phyloP scores from a whole-genome alignment of 2,113 vertebrate genomes.

The Bettongia penicillata region DNA sequence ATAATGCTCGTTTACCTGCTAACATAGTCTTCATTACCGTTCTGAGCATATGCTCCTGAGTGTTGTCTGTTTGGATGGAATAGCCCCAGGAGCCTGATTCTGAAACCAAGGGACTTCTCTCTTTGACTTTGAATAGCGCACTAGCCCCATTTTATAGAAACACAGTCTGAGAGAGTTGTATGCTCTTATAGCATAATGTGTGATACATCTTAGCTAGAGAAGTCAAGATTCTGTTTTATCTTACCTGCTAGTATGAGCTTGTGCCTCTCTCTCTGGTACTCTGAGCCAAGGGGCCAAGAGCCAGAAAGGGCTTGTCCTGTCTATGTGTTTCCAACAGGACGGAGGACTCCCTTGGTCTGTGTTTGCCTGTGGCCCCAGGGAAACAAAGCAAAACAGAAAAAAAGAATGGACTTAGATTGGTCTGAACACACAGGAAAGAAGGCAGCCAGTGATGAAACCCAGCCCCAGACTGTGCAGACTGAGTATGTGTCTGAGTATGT shows the following conservation, averaged over 20 bases:
- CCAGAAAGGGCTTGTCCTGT: background rate
- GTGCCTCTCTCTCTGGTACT: background rate
- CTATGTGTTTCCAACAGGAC: background rate
- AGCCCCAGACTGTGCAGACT: background rate
- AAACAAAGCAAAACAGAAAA: background rate
- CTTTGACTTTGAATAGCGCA: background rate
- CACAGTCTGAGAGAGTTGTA: background rate
- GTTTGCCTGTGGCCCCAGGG: background rate
- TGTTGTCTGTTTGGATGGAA: background rate
- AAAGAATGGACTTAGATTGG: background rate
- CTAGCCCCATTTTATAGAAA: background rate
- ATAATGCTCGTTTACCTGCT: background rate
- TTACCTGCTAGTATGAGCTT: background rate
- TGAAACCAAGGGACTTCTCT: background rate
- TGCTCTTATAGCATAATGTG: background rate
- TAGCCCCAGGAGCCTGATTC: background rate
- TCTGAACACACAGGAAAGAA: background rate
- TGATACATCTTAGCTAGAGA: background rate
- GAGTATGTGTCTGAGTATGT: background rate
- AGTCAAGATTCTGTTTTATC: background rate
- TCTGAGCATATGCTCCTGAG: background rate
- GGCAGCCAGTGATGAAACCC: background rate
- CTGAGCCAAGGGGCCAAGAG: background rate
- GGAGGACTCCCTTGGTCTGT: background rate
- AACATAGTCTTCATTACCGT: background rate